Percentiles rank a stretch among this genome's conserved stretches.
These are phyloP conservation scores for Zosterops lateralis DNA, from an alignment of 2,113 vertebrate species.

Conservation along the genomic window DNA sequence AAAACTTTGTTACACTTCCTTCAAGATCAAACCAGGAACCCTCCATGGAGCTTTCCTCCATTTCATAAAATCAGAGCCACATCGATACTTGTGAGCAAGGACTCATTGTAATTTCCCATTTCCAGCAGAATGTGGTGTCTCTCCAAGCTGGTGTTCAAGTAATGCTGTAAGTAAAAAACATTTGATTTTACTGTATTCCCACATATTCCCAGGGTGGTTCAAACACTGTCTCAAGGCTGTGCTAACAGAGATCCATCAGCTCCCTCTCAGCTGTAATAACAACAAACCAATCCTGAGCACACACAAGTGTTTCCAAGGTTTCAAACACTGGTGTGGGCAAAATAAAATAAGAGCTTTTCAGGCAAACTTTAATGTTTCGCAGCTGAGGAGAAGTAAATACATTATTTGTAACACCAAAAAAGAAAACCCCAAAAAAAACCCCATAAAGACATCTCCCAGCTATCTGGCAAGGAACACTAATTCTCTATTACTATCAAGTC, in stretches of 20 bases:
- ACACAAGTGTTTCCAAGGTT: background rate
- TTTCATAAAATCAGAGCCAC: background rate
- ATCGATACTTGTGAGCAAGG: background rate
- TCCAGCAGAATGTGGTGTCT: background rate
- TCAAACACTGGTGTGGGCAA: background rate
- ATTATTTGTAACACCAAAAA: background rate
- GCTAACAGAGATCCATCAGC: background rate
- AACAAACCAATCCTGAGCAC: background rate
- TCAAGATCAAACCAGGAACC: background rate
- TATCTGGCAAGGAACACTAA: background rate
- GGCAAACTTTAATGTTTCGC: background rate
- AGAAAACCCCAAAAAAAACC: background rate
- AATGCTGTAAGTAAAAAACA: background rate
- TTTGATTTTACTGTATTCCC: background rate
- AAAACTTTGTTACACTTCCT: background rate
- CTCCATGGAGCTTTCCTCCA: accelerated
- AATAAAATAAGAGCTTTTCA: background rate
- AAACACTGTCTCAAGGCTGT: background rate
- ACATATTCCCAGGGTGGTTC: background rate
- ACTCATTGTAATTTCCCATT: background rate
- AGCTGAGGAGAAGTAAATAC: background rate
- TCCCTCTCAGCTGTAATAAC: background rate
- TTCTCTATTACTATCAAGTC: background rate
- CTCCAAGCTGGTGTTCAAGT: background rate
- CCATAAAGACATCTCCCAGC: background rate